Conservation (phyloP, 1,140 invertebrate genomes). For the Littorina saxatilis region DNA sequence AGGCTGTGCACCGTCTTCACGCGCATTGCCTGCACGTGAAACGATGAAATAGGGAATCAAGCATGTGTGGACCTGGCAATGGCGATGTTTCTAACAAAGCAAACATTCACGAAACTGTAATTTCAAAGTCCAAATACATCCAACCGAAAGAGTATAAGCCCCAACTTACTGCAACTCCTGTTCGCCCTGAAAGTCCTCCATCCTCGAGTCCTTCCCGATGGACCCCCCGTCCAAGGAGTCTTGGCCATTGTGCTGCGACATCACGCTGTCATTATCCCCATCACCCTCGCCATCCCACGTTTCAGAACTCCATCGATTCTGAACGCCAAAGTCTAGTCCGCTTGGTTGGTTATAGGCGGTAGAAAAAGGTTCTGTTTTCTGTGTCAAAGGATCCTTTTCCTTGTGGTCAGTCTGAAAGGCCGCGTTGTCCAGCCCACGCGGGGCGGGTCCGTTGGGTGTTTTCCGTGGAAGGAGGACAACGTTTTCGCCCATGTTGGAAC, state of each 20-base stretch:
- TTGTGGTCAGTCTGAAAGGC: neutral
- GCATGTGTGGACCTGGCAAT: no score
- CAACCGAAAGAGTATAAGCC: no score
- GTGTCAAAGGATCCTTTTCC: neutral
- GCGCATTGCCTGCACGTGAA: slow-evolving; percentile 52
- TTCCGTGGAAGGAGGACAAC: no score
- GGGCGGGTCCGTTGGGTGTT: neutral
- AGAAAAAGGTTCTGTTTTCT: no score
- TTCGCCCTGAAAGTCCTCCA: neutral
- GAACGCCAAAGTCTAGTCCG: neutral
- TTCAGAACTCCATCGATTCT: neutral
- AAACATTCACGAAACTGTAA: no score
- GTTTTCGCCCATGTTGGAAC: no score
- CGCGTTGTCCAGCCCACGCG: neutral
- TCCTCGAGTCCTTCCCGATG: neutral
- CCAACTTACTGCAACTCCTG: no score
- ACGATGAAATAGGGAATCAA: neutral
- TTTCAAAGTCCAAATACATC: no score
- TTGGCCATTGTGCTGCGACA: neutral
- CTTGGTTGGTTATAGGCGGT: no score
- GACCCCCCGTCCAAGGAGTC: neutral
- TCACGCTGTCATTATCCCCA: neutral
- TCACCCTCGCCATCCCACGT: neutral
- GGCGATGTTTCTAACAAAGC: no score
- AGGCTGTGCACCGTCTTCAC: slow-evolving; percentile 65